Conservation (phyloP, 2,888 invertebrate genomes). For the Stegophylla sp. region DNA sequence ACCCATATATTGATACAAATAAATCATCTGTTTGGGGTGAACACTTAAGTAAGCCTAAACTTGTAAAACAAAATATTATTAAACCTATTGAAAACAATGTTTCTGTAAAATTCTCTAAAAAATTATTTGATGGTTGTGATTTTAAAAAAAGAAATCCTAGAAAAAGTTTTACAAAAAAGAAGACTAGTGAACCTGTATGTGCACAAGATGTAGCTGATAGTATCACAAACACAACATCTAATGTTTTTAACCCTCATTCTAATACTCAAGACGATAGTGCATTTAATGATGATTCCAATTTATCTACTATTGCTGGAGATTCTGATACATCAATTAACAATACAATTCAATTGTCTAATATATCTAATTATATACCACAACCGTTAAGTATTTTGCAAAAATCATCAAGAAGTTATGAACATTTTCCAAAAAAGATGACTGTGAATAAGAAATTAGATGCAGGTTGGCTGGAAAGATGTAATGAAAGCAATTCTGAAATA, state of each 20-base stretch:
- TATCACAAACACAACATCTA: conserved; percentile 9
- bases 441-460: conserved; percentile 66
- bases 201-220: conserved; percentile 38
- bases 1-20: background rate
- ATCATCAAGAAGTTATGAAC: conserved; percentile 28
- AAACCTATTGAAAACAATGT: conserved; percentile 53
- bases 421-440: conserved; percentile 55
- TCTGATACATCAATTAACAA: conserved; percentile 26
- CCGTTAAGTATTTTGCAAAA: conserved; percentile 64
- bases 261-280: conserved; percentile 42
- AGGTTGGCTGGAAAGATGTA: conserved; percentile 70
- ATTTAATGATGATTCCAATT: conserved; percentile 46
- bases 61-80: conserved; percentile 7
- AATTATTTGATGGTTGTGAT: conserved; percentile 74
- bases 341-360: conserved; percentile 27
- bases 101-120: conserved; percentile 71
- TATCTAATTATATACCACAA: conserved; percentile 60
- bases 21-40: conserved; percentile 66
- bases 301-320: conserved; percentile 30
- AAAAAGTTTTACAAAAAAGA: conserved; percentile 66
- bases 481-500: conserved; percentile 61
- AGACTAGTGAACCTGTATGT: conserved; percentile 4
- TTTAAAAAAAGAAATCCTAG: conserved; percentile 80
- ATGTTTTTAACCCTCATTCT: conserved; percentile 34
- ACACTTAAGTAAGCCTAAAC: conserved; percentile 64